Percentiles rank a stretch among this genome's conserved stretches.
These are phyloP conservation scores for Hydrozoanthus tunicans DNA, from an alignment of 64 coral and sea anemone species.

Conservation along the genomic window DNA sequence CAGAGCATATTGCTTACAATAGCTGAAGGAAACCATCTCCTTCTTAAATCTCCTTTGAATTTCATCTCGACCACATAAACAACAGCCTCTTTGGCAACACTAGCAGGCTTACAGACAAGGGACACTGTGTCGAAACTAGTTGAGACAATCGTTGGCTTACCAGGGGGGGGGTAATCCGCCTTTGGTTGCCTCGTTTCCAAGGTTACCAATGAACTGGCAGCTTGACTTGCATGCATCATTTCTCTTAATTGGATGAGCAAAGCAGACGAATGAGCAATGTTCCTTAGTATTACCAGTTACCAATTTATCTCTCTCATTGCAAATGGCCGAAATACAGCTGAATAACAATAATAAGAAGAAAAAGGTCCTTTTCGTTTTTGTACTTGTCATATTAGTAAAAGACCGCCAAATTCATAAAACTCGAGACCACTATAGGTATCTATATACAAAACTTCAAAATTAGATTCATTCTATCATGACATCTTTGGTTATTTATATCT, in stretches of 20 bases:
- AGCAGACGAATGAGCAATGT: background rate
- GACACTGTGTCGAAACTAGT: background rate
- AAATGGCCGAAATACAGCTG: background rate
- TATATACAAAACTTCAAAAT: too few species aligned
- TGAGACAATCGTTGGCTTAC: background rate
- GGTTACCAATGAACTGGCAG: background rate
- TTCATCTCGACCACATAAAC: conserved; percentile 14
- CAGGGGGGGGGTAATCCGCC: background rate
- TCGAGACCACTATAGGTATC: too few species aligned
- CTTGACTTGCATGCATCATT: background rate
- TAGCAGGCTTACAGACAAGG: background rate
- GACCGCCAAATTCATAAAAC: too few species aligned
- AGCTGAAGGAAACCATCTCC: background rate
- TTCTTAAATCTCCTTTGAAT: background rate
- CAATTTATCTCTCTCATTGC: too few species aligned
- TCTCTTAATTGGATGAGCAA: background rate
- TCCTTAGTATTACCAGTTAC: background rate
- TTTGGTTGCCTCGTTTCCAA: background rate
- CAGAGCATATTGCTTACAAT: background rate
- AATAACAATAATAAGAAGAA: too few species aligned
- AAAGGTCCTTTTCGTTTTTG: too few species aligned
- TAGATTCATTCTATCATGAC: too few species aligned
- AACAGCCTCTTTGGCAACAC: background rate
- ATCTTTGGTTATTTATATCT: too few species aligned
- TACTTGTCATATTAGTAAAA: too few species aligned